Evolutionary conservation across 2,888 invertebrate species (phyloP).

Genomic region (Metalampra italica): DNA sequence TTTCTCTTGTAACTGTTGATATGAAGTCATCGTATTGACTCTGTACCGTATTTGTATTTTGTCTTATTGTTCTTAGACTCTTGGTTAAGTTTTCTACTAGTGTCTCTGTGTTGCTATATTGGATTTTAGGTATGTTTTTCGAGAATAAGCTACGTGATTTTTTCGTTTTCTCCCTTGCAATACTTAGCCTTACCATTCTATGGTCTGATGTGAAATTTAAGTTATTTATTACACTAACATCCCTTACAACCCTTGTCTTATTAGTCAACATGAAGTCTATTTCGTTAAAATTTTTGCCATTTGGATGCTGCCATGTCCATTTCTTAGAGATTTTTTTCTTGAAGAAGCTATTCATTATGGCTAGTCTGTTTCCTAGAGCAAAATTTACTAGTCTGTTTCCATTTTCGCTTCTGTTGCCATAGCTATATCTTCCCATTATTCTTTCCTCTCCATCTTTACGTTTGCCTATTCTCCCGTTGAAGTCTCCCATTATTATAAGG

Average conservation of each 20-base stretch:
- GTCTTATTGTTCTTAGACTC: too few species aligned
- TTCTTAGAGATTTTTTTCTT: conserved; percentile 6
- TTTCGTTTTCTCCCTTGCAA: too few species aligned
- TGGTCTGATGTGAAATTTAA: neutral
- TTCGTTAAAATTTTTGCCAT: conserved; percentile 11
- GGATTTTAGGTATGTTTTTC: too few species aligned
- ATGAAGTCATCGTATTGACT: too few species aligned
- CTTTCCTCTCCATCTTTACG: conserved; percentile 6
- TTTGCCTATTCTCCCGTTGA: too few species aligned
- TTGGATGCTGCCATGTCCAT: conserved; percentile 16
- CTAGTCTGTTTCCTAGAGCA: conserved; percentile 16
- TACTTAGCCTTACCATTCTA: neutral
- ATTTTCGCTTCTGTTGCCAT: conserved; percentile 15
- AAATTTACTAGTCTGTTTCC: conserved; percentile 18
- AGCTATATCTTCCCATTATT: conserved; percentile 13
- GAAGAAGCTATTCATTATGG: conserved; percentile 17
- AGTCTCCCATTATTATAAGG: too few species aligned
- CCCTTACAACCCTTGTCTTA: neutral
- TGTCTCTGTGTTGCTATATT: too few species aligned
- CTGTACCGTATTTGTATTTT: too few species aligned
- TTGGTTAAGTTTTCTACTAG: too few species aligned
- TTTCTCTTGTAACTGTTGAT: too few species aligned
- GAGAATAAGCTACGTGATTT: too few species aligned
- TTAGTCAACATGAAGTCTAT: conserved; percentile 16
- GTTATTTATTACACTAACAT: neutral